Evolutionary conservation across 2,888 invertebrate genomes (phyloP), one percentile per base, ranked within the genome.

Genomic region (Acleris literana): DNA sequence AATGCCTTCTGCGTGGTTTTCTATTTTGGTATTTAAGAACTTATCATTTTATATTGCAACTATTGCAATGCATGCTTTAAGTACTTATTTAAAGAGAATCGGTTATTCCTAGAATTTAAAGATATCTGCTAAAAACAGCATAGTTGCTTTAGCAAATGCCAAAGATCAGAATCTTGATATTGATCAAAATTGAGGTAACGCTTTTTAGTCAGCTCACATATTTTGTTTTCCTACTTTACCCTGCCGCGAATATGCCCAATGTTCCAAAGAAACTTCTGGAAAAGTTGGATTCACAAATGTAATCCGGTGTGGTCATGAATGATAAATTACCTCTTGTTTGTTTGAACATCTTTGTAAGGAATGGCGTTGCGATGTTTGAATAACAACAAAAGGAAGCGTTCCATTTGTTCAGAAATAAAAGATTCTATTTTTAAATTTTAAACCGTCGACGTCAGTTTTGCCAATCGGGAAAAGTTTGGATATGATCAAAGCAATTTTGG

Each of bases 1-100:
- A 74, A 78, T 78, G 82, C 82, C 82, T 83, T 82, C 79, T 78
- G 76, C 76, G 74, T 77, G 69, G 74, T 70, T 78, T 72, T 64
- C 68, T 70, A 73, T 71, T 73, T 71, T 71, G 70, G 56, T 69
- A 66, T 18, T 33, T 61, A 44, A 61, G 48, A 55, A 65, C 51
- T 63, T 43, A 60, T 17, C 17, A 20, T 64, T 60, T 39, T 60
- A 54, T 53, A 48, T 64, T 56, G 60, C 65, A 65, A 33, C 55
- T 56, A 63, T 59, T 52, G 63, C 68, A 51, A 63, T 55, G 59
- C 58, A 55, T 63, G 57, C 63, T 60, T 68, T 61, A 51, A 63
- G 13, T 29, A 52, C 29, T 58, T 55, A 22, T 52, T 17, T 52
- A 61, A 25, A 52, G 49, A 29, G 18, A 49, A 25, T 55, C 43